Evolutionary conservation across 92 coral and sea anemone species (phyloP).

Genomic region (Diadumene lineata): DNA sequence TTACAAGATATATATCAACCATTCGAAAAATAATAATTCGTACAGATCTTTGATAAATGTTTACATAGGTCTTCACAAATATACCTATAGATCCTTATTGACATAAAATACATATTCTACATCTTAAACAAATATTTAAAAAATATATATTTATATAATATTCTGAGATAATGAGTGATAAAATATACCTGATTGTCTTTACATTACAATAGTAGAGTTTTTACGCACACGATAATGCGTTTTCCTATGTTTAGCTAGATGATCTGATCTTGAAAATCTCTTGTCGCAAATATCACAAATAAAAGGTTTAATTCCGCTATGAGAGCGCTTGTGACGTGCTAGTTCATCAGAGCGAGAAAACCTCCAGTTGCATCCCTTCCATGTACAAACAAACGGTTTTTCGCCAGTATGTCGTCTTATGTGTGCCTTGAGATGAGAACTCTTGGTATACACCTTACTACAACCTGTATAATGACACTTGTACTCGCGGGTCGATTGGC

Average conservation of each 20-base stretch:
- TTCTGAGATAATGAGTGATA: conserved; percentile 13
- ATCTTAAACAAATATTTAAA: conserved; percentile 25
- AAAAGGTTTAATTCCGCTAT: conserved; percentile 88
- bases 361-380: conserved; percentile 92
- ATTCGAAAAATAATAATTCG: conserved; percentile 13
- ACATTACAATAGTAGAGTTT: conserved; percentile 65
- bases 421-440: conserved; percentile 88
- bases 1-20: too few species aligned
- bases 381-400: conserved; percentile 85
- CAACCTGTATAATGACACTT: conserved; percentile 81
- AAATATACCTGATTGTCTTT: conserved; percentile 18
- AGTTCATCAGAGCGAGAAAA: conserved; percentile 88
- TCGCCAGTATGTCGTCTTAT: conserved; percentile 88
- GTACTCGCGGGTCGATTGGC: conserved; percentile 82
- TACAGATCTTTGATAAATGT: conserved; percentile 7
- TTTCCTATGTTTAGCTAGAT: conserved; percentile 86
- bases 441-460: conserved; percentile 81
- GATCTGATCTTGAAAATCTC: conserved; percentile 86
- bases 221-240: conserved; percentile 86
- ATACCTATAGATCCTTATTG: conserved; percentile 19
- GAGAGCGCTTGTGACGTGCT: conserved; percentile 89
- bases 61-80: conserved; percentile 2
- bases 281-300: conserved; percentile 89
- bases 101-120: conserved; percentile 43
- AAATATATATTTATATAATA: conserved; percentile 24